These are phyloP conservation scores for Leptopilina drosophilae DNA, from an alignment of 2,888 invertebrate genomes.

Conservation along the genomic window DNA sequence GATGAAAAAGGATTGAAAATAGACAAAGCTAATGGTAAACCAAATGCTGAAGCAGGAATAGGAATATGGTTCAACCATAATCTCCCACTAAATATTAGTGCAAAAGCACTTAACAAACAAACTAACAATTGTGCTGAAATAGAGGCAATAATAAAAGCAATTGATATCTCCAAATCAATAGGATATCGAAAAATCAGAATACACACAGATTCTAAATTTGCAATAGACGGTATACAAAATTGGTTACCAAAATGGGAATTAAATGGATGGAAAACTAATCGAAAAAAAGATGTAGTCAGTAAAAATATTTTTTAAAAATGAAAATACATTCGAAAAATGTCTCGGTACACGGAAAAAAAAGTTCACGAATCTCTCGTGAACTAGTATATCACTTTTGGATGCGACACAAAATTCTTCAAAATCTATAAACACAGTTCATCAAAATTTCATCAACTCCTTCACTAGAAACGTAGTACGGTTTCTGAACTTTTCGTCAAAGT, in stretches of 20 bases:
- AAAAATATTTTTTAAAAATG: neutral
- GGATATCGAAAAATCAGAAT: neutral
- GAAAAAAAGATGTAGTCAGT: neutral
- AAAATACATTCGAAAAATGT: neutral
- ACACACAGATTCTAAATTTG: neutral
- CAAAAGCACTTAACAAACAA: neutral
- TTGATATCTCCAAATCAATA: neutral
- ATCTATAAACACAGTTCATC: too few species aligned
- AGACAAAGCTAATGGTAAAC: neutral
- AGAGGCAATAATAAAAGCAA: neutral
- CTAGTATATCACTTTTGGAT: too few species aligned
- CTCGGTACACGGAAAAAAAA: too few species aligned
- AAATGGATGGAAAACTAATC: neutral
- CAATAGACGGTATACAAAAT: neutral
- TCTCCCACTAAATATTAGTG: neutral
- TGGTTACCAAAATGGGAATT: neutral
- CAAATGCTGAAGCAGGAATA: neutral
- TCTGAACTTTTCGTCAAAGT: too few species aligned
- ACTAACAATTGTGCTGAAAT: neutral
- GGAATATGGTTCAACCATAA: neutral
- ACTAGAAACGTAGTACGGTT: too few species aligned
- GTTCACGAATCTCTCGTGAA: too few species aligned
- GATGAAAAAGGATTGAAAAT: neutral
- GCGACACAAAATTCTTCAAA: too few species aligned
- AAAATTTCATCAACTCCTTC: too few species aligned